Conservation (phyloP, 2,113 vertebrate species). For the Amphiprion percula region DNA sequence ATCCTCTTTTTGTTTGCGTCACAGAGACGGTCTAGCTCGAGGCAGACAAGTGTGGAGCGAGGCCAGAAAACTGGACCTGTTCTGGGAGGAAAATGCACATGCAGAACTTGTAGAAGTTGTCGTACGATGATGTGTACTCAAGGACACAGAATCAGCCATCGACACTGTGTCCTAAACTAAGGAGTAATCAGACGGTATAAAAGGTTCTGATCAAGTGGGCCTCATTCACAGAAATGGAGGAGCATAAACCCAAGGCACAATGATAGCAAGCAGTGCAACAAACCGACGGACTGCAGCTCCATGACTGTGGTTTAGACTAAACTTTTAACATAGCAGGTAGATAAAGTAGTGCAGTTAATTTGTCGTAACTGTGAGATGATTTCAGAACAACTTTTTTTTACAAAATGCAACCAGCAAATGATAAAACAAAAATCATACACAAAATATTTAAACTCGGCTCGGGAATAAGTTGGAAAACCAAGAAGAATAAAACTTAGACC, state of each 20-base stretch:
- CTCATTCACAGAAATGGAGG: constrained; percentile 33
- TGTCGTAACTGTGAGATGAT: neutral
- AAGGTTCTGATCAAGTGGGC: neutral
- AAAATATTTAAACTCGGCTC: neutral
- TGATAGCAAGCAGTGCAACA: neutral
- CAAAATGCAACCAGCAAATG: neutral
- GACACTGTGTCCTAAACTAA: too few species aligned
- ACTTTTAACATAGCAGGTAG: too few species aligned
- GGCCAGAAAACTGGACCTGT: neutral
- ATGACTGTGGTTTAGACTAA: neutral
- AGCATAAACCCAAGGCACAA: constrained; percentile 69
- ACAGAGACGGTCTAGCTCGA: neutral
- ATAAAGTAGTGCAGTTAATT: too few species aligned
- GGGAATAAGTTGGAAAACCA: constrained; percentile 40
- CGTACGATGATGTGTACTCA: too few species aligned
- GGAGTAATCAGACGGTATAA: neutral
- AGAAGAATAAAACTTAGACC: constrained; percentile 40
- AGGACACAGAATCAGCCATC: neutral
- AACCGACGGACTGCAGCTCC: neutral
- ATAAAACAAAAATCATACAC: neutral
- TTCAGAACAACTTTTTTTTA: neutral
- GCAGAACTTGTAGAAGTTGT: neutral
- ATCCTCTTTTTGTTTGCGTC: constrained; percentile 2
- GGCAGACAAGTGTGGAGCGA: neutral
- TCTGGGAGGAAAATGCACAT: neutral